phyloP scores from a whole-genome alignment of 2,113 vertebrate species.

The Lota lota region DNA sequence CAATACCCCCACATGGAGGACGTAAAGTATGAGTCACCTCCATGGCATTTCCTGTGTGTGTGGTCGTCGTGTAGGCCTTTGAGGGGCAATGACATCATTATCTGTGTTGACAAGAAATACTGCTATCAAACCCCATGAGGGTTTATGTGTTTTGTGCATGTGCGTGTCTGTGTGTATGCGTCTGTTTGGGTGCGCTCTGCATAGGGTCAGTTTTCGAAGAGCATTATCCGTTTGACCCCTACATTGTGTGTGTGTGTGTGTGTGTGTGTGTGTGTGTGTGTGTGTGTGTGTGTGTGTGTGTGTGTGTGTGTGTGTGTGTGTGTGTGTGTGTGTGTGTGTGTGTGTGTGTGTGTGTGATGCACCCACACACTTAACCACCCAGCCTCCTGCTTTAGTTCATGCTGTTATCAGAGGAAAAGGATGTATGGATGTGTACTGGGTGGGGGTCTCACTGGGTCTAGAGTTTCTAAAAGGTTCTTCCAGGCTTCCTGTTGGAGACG shows the following conservation, averaged over 20 bases:
- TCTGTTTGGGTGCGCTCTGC: not conserved
- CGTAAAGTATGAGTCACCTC: not conserved
- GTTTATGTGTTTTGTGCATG: too few species aligned
- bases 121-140: too few species aligned
- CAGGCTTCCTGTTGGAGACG: conserved; percentile 47
- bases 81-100: not conserved
- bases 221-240: too few species aligned
- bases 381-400: conserved; percentile 27
- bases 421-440: not conserved
- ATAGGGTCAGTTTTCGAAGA: too few species aligned
- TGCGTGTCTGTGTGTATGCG: not conserved
- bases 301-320: conserved; percentile 3
- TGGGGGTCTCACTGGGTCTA: conserved; percentile 42
- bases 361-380: conserved; percentile 37
- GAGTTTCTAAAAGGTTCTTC: conserved; percentile 31
- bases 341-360: conserved; percentile 13
- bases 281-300: conserved; percentile 2
- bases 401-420: conserved; percentile 15
- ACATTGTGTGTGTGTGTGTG: not conserved
- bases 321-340: conserved; percentile 5
- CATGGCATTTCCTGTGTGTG: not conserved
- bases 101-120: too few species aligned
- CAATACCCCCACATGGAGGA: not conserved
- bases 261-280: conserved; percentile 1
- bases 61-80: not conserved